Evolutionary conservation across 2,797 vertebrate genomes (phyloP), one percentile per base, ranked within the genome.

Genomic region (Toxotes lorentzi): DNA sequence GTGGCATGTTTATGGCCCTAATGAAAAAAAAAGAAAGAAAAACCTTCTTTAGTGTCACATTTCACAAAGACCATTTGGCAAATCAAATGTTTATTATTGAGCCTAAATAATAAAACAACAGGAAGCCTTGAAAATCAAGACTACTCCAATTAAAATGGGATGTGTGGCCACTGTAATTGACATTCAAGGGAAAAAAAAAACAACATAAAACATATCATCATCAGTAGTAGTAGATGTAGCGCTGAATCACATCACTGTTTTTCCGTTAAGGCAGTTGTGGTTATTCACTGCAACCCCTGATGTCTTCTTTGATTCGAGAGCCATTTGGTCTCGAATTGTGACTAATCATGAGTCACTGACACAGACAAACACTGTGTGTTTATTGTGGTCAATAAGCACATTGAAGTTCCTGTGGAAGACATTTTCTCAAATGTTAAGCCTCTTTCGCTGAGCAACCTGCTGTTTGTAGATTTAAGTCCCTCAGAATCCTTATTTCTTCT

Each of bases 331-430:
- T 85, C 78, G 67, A 62, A 76, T 76, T 85, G 85, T 82, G 80
- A 79, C 67, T 50, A 67, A 76, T 81, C 80, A 83, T 80, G 79
- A 82, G 63, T 32, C 40, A 70, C 62, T 62, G 53, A 51, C 50
- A 51, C 50, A 56, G 27, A 56, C 30, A 11, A n/a, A 58, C 56
- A 58, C 30, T 75, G 54, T 2, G 8, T 27, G 47, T 76, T 82
- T 67, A 74, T 86, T 78, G 76, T 74, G 84, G 85, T 83, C 66
- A 85, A 78, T 67, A 69, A 88, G 60, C 54, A 70, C 62, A 79
- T 88, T 80, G 65, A 83, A 78, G 75, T 83, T 83, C 47, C 70
- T 8, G 23, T 76, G 73, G 50, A 79, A 66, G 19, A 75, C 38
- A 76, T 76, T 78, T 81, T 86, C 76, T 82, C 78, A 47, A 66